phyloP scores from a whole-genome alignment of 2,888 invertebrate species.

The Conistra vaccinii region DNA sequence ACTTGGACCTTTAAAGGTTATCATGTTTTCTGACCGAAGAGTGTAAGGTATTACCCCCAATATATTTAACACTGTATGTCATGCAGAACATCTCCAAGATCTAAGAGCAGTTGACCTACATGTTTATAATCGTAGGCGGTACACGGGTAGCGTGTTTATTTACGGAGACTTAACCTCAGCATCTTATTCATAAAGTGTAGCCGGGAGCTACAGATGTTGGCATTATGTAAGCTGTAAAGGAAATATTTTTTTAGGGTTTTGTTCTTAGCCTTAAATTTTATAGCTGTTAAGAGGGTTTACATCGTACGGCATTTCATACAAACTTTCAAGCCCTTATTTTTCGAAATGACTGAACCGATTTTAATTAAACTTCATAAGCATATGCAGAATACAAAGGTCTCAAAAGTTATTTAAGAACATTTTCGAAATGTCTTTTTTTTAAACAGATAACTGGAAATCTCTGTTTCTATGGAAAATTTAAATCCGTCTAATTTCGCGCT shows the following conservation, averaged over 20 bases:
- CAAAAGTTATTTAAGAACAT: too few species aligned
- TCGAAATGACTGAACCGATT: too few species aligned
- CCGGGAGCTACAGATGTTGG: slow-evolving; percentile 24
- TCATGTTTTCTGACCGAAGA: slow-evolving; percentile 7
- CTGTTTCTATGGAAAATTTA: too few species aligned
- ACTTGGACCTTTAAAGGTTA: slow-evolving; percentile 40
- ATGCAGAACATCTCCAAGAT: slow-evolving; percentile 42
- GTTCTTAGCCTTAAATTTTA: background rate
- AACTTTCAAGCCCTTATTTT: too few species aligned
- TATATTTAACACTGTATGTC: slow-evolving; percentile 9
- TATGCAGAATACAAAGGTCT: too few species aligned
- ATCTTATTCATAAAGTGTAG: slow-evolving; percentile 43
- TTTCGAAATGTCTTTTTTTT: too few species aligned
- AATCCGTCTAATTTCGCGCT: too few species aligned
- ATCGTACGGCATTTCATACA: too few species aligned
- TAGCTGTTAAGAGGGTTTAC: too few species aligned
- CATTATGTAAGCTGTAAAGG: background rate
- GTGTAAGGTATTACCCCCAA: background rate
- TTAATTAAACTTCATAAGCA: too few species aligned
- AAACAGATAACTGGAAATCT: too few species aligned
- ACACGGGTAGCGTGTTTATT: slow-evolving; percentile 39
- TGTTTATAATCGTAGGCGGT: slow-evolving; percentile 17
- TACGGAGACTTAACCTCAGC: slow-evolving; percentile 29
- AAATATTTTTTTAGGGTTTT: slow-evolving; percentile 28
- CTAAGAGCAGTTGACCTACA: slow-evolving; percentile 32